Conservation (phyloP, 2,113 vertebrate species). For the Hyperoodon ampullatus region DNA sequence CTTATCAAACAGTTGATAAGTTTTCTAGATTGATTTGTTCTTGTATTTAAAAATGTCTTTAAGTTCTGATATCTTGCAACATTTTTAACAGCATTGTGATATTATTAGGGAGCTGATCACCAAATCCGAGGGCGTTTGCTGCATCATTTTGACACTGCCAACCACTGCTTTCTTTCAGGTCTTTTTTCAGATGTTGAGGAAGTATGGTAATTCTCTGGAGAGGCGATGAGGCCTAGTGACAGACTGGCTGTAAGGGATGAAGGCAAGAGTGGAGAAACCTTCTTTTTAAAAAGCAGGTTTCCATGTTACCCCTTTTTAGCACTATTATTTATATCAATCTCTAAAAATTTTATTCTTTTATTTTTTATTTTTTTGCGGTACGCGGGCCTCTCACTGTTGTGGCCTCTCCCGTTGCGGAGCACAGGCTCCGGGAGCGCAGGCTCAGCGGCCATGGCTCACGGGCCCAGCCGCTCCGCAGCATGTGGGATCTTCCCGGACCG, state of each 20-base stretch:
- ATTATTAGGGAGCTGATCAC: not conserved
- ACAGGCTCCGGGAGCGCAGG: accelerated
- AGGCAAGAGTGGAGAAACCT: not conserved
- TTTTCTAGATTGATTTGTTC: not conserved
- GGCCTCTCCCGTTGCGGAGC: too few species aligned
- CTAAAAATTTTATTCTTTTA: not conserved
- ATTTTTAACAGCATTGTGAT: not conserved
- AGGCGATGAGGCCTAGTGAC: not conserved
- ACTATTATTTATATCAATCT: slow-evolving; percentile 22
- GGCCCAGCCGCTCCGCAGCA: too few species aligned
- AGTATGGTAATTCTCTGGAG: not conserved
- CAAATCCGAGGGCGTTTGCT: not conserved
- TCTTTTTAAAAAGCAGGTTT: slow-evolving; percentile 25
- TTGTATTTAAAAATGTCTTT: not conserved
- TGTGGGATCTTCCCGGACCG: too few species aligned
- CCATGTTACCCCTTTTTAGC: not conserved
- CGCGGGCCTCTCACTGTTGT: too few species aligned
- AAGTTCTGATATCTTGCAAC: not conserved
- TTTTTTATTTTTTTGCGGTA: too few species aligned
- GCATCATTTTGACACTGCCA: not conserved
- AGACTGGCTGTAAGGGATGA: not conserved
- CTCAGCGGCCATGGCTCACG: too few species aligned
- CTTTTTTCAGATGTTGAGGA: not conserved
- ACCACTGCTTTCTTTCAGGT: not conserved
- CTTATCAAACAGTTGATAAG: not conserved